Evolutionary conservation across 2,113 vertebrate species (phyloP), one percentile per base, ranked within the genome.

Genomic region (Sminthopsis crassicaudata): DNA sequence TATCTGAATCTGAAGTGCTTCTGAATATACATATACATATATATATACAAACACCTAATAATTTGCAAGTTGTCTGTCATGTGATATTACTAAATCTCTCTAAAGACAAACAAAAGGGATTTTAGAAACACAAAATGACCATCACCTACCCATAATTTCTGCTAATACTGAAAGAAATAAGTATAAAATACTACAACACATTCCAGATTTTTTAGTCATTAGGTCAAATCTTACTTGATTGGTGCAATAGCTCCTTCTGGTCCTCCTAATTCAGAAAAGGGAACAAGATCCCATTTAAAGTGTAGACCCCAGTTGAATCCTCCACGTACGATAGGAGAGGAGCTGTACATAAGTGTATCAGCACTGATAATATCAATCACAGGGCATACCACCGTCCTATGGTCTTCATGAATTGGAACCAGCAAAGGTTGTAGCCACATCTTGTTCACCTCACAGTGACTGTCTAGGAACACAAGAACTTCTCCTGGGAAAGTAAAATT

Each of bases 241-340:
- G 99, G 99, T 2, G 98, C 99, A 0, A 98, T 98, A 46, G 98
- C 98, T 94, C 99, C 99, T 2, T 99, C 98, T 0, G 99, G 98
- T 27, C 99, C 99, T 67, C 97, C 98, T 36, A 99, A 98, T 55
- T 99, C 99, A 0, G 99, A 97, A 10, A 99, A 95, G 8, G 99
- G 99, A 5, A 99, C 99, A 0, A 99, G 99, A 94, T 99, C 99
- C 99, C 99, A 99, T 90, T 99, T 99, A 98, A 99, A 99, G 98
- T 99, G 99, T 97, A 99, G 99, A n/a, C 99, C 99, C 99, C 99
- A 99, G 99, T 99, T 99, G 96, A 99, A 99, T 5, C 99, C 99
- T 0, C 99, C 99, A 0, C 99, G 98, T 91, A 99, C 99, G 0
- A 99, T 98, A 0, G 99, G 99, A 0, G 99, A 99, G 0, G 99